These are phyloP conservation scores for Dolichoris vasculosae DNA, from an alignment of 1,140 invertebrate species.

Conservation along the genomic window DNA sequence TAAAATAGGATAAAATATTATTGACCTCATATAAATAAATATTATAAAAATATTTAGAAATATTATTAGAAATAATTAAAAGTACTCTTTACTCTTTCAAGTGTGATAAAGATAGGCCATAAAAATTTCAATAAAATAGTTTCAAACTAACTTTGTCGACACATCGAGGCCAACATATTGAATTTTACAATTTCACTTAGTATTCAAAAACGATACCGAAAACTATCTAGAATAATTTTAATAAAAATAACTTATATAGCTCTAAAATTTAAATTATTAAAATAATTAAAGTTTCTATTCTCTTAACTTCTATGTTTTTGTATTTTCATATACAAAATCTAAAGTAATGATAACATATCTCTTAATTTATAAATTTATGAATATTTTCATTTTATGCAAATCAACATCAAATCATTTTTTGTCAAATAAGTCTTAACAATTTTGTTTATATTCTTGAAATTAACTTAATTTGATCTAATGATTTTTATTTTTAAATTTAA, in stretches of 20 bases:
- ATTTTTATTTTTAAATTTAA: too few relatives aligned
- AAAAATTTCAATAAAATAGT: conserved; percentile 38
- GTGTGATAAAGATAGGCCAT: background rate
- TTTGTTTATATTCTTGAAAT: too few relatives aligned
- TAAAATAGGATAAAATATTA: too few relatives aligned
- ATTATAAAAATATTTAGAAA: background rate
- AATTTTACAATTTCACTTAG: conserved; percentile 41
- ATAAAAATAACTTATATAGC: background rate
- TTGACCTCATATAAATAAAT: background rate
- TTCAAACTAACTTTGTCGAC: conserved; percentile 29
- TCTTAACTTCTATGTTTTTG: background rate
- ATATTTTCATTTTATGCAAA: too few relatives aligned
- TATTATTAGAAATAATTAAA: background rate
- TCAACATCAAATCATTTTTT: too few relatives aligned
- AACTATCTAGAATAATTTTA: conserved; percentile 8
- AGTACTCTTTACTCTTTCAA: background rate
- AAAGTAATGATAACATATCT: background rate
- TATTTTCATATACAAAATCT: background rate
- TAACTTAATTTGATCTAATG: too few relatives aligned
- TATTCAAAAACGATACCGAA: conserved; percentile 17
- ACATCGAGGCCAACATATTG: conserved; percentile 31
- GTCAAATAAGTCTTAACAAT: too few relatives aligned
- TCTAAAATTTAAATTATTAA: conserved; percentile 25
- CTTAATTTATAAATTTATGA: background rate
- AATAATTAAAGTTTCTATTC: conserved; percentile 11